Conservation (phyloP, 2,888 invertebrate genomes). For the Nephrotoma appendiculata region DNA sequence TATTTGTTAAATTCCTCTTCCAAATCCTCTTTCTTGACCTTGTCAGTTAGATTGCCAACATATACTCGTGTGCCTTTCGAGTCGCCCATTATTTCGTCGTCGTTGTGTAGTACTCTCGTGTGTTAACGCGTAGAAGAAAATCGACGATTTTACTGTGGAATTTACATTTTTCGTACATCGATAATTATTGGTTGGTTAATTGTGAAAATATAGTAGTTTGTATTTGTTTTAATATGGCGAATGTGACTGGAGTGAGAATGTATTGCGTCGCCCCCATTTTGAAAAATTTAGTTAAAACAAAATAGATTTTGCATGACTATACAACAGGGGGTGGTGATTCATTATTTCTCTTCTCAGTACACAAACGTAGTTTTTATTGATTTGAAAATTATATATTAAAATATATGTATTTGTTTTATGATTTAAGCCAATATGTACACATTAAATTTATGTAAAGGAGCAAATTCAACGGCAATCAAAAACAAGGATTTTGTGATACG, state of each 20-base stretch:
- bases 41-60: constrained; percentile 78
- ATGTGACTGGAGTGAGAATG: neutral
- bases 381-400: neutral
- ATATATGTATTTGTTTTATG: neutral
- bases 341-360: neutral
- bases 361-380: constrained; percentile 1
- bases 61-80: constrained; percentile 61
- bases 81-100: constrained; percentile 22
- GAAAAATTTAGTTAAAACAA: neutral
- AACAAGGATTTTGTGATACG: neutral
- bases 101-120: constrained; percentile 2
- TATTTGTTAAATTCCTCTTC: constrained; percentile 84
- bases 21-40: constrained; percentile 82
- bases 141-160: constrained; percentile 6
- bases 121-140: neutral
- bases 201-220: neutral
- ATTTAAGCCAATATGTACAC: constrained; percentile 1
- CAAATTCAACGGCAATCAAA: neutral
- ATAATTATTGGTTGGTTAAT: neutral
- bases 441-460: neutral
- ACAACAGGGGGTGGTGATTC: neutral
- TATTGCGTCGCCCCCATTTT: neutral
- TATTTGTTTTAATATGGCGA: neutral
- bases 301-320: neutral
- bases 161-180: constrained; percentile 4